Evolutionary conservation across 2,888 invertebrate species (phyloP).

Genomic region (Ectobius pallidus): DNA sequence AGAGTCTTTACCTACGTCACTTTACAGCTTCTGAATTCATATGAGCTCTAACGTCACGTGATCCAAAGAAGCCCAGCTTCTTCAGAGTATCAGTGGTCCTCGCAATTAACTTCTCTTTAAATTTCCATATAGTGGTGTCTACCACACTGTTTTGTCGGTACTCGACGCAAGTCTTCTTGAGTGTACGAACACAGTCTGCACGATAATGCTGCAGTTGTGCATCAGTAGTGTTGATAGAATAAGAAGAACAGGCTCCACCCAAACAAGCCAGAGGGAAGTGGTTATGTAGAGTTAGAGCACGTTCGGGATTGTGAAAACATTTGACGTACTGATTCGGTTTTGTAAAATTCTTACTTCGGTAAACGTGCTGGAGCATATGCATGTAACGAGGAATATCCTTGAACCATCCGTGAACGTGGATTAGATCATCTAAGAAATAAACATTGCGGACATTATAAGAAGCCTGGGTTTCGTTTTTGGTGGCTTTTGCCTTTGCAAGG

Average conservation of each 20-base stretch:
- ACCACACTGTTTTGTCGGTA: slow-evolving; percentile 81
- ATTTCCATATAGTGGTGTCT: slow-evolving; percentile 88
- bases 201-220: slow-evolving; percentile 94
- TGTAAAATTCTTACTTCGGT: slow-evolving; percentile 88
- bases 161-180: slow-evolving; percentile 83
- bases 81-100: slow-evolving; percentile 73
- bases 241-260: slow-evolving; percentile 75
- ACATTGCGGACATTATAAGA: slow-evolving; percentile 90
- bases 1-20: background rate
- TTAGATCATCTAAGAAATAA: slow-evolving; percentile 88
- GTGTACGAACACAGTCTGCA: slow-evolving; percentile 87
- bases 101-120: slow-evolving; percentile 75
- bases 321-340: slow-evolving; percentile 93
- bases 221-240: slow-evolving; percentile 78
- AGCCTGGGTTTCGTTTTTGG: slow-evolving; percentile 70
- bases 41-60: slow-evolving; percentile 21
- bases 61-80: slow-evolving; percentile 71
- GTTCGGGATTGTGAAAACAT: slow-evolving; percentile 91
- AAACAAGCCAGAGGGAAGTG: slow-evolving; percentile 90
- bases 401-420: slow-evolving; percentile 80
- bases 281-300: slow-evolving; percentile 88
- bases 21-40: slow-evolving; percentile 14
- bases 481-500: slow-evolving; percentile 69
- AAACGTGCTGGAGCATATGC: slow-evolving; percentile 94
- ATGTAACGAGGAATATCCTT: slow-evolving; percentile 82